Evolutionary conservation across 2,113 vertebrate species (phyloP), one percentile per base, ranked within the genome.

Genomic region (Bubo blakistoni): DNA sequence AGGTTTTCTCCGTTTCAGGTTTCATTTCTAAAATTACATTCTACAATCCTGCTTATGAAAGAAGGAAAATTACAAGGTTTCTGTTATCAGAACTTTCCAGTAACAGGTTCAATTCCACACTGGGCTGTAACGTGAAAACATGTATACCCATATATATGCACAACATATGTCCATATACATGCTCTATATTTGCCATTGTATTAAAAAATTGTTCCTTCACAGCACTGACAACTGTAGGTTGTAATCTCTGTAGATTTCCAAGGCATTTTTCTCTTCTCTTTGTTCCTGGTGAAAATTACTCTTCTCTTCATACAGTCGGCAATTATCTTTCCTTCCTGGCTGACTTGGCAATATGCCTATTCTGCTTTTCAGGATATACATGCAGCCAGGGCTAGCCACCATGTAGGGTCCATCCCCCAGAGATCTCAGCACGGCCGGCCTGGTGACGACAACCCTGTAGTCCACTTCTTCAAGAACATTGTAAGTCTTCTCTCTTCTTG

Each of bases 391-490:
- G 96, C 96, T 16, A 91, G 97, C 88, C 98, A 98, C 91, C 98
- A 98, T 24, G 98, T 98, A 7, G 98, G 98, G 61, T 98, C 99
- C 74, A 98, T 98, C 88, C 98, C 99, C 93, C 99, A 98, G 94
- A 99, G 99, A 98, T 98, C 99, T 24, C 98, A 97, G 96, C 98
- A 99, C 25, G 99, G 99, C 88, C 99, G 99, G 93, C 97, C 98
- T 44, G 98, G 98, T 36, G 98, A 98, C 1, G 99, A 99, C 88
- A 99, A 99, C 96, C 99, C 99, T 1, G 99, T 99, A 96, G 98
- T 99, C 89, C 99, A 99, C 92, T 99, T 99, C 98, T 99, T 99
- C 98, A 99, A 99, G 98, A 99, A 99, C 92, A 99, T 99, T 44
- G 99, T 99, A 97, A 99, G 99, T 98, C 40, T 47, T 8, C 10